Percentiles rank a stretch among this genome's conserved stretches.
Evolutionary conservation across 2,113 vertebrate species (phyloP).

Genomic region (Coracopsis vasa): DNA sequence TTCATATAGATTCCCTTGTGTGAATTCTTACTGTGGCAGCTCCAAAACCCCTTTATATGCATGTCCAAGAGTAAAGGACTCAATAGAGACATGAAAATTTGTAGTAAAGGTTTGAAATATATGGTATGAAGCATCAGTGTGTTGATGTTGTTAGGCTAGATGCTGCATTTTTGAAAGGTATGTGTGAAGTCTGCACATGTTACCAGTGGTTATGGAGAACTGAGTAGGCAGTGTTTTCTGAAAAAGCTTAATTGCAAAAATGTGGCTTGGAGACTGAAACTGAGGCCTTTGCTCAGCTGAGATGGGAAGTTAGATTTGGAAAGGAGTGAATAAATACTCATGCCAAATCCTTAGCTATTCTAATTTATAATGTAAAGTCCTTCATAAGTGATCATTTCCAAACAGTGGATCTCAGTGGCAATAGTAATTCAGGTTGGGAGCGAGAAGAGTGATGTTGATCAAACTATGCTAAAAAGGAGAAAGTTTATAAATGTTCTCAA

Average conservation of each 20-base stretch:
- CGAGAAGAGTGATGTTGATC: not conserved
- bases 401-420: not conserved
- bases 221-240: not conserved
- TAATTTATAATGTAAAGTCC: not conserved
- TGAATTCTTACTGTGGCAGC: not conserved
- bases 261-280: not conserved
- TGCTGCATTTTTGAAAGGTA: not conserved
- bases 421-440: not conserved
- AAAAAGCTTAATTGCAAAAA: not conserved
- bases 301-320: not conserved
- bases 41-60: fast-evolving
- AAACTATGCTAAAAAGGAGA: not conserved
- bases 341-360: not conserved
- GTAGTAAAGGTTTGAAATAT: not conserved
- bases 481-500: not conserved
- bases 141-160: not conserved
- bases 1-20: not conserved
- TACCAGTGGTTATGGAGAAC: not conserved
- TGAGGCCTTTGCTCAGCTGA: not conserved
- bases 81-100: not conserved
- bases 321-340: not conserved
- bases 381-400: not conserved
- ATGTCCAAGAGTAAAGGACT: not conserved
- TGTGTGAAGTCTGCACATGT: not conserved
- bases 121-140: not conserved